Base-by-base conservation (phyloP, 2,888 invertebrate genomes). In the Lasiommata megera region DNA sequence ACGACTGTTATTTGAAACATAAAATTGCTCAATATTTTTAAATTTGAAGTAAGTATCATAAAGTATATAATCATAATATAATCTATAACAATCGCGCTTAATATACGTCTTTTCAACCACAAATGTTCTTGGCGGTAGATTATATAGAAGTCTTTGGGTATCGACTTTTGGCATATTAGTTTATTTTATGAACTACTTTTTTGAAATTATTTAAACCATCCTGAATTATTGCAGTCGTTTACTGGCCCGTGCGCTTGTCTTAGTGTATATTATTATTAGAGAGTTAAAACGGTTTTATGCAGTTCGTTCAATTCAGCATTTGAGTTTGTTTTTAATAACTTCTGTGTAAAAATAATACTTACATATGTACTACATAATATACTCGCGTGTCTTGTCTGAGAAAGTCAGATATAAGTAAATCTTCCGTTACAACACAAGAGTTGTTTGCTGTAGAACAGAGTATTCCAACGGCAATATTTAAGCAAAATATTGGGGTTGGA, bases 1-100 rank as follows among this genome's bases (percentile, higher is more conserved):
- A 58, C 63, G 52, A 52, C 50, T 60, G 61, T 58, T 54, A 59
- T n/a, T 47, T 62, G 62, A 66, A 63, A 74, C 74, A 68, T 68
- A 72, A 76, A n/a, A 76, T 74, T 76, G 77, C 67, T 78, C 80
- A 74, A 75, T 74, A 75, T 78, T 77, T 71, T 41, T 51, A 31
- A 36, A 44, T 16, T 40, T 40, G 51, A 51, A 50, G 9, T 52
- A 52, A 50, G 14, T 52, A 52, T 41, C 6, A 40, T 40, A 7
- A n/a, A n/a, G n/a, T n/a, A n/a, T n/a, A n/a, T n/a, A n/a, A n/a
- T n/a, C n/a, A n/a, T n/a, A n/a, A n/a, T n/a, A n/a, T n/a, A n/a
- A n/a, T n/a, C n/a, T n/a, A n/a, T n/a, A n/a, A n/a, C n/a, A n/a
- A n/a, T n/a, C n/a, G n/a, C n/a, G n/a, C n/a, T n/a, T n/a, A n/a